Evolutionary conservation across 2,888 invertebrate species (phyloP).

Genomic region (Nomada ruficornis): DNA sequence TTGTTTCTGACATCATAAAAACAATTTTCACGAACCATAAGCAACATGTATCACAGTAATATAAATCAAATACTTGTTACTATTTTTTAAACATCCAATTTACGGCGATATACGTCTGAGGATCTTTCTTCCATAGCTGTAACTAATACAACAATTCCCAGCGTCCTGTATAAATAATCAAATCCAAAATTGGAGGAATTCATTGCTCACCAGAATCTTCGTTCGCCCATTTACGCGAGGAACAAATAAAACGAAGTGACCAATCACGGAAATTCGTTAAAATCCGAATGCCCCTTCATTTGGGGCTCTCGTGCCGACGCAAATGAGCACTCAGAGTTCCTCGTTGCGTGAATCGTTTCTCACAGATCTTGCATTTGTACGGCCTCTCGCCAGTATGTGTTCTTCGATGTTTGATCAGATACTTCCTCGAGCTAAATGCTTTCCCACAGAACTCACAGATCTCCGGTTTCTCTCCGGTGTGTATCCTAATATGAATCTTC

Average conservation of each 20-base stretch:
- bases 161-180: not conserved
- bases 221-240: not conserved
- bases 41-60: too few species aligned
- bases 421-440: conserved; percentile 74
- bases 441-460: conserved; percentile 79
- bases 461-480: conserved; percentile 78
- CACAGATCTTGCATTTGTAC: conserved; percentile 79
- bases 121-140: too few species aligned
- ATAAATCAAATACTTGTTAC: not conserved
- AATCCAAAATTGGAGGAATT: not conserved
- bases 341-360: conserved; percentile 80
- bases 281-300: conserved; percentile 16
- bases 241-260: not conserved
- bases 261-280: not conserved
- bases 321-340: conserved; percentile 80
- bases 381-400: conserved; percentile 78
- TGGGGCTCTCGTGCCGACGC: conserved; percentile 60
- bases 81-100: too few species aligned
- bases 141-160: not conserved
- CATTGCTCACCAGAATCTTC: not conserved
- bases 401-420: conserved; percentile 74
- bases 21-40: not conserved
- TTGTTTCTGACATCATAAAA: not conserved
- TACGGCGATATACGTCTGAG: not conserved
- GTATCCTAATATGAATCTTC: conserved; percentile 76